phyloP scores from a whole-genome alignment of 2,113 vertebrate genomes.

The Osmerus mordax region DNA sequence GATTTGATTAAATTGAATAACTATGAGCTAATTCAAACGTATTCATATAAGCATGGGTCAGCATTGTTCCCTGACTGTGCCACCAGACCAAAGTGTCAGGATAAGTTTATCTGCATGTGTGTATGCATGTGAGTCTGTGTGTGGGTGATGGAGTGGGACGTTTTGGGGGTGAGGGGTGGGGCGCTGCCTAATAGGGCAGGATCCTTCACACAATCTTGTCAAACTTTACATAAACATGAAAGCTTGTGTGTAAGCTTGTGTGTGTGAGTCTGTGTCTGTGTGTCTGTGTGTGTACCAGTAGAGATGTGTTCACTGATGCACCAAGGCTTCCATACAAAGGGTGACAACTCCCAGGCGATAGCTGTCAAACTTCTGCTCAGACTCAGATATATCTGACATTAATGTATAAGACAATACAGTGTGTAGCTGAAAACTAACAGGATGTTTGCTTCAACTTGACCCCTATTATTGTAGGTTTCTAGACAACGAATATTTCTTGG shows the following conservation, averaged over 20 bases:
- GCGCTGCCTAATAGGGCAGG: slow-evolving; percentile 55
- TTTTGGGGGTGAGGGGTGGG: slow-evolving; percentile 14
- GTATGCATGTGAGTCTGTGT: too few species aligned
- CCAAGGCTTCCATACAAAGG: slow-evolving; percentile 66
- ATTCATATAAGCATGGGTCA: too few species aligned
- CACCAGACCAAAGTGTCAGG: slow-evolving; percentile 49
- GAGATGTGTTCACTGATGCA: slow-evolving; percentile 25
- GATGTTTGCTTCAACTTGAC: too few species aligned
- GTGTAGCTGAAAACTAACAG: neutral
- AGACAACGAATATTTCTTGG: too few species aligned
- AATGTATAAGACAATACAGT: too few species aligned
- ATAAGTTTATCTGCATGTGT: slow-evolving; percentile 37
- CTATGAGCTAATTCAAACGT: too few species aligned
- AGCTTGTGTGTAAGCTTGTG: slow-evolving; percentile 33
- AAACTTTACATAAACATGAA: slow-evolving; percentile 68
- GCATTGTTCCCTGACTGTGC: too few species aligned
- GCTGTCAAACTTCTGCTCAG: slow-evolving; percentile 54
- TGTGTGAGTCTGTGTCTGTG: slow-evolving; percentile 4
- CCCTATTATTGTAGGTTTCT: too few species aligned
- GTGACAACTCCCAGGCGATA: slow-evolving; percentile 53
- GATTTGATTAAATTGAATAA: neutral
- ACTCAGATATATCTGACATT: slow-evolving; percentile 19
- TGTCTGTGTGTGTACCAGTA: slow-evolving; percentile 6
- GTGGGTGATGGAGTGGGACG: neutral
- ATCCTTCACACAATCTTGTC: slow-evolving; percentile 70